Evolutionary conservation across 2,797 vertebrate species (phyloP), one percentile per base, ranked within the genome.

Genomic region (Sciaenops ocellatus): DNA sequence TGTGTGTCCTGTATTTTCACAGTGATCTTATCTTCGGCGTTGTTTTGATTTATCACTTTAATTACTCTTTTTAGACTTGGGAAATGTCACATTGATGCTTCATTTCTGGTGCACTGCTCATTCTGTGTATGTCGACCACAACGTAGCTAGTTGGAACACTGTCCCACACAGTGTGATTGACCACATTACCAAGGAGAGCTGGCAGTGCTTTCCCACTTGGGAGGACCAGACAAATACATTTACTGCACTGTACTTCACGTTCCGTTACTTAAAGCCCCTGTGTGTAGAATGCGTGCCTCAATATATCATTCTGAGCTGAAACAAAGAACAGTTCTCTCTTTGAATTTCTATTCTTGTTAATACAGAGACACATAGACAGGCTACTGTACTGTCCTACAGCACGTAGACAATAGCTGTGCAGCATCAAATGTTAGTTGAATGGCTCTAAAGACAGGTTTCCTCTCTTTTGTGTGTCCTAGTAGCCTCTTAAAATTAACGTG

Each of bases 201-300:
- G 85, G 77, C 79, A 88, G 78, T 52, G 64, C 47, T 34, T 79
- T 67, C 68, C 64, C 85, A 66, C 75, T 73, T 76, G 85, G 84
- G 87, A 85, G 62, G 64, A 76, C 16, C 73, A 80, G 73, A 88
- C 76, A 85, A 83, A 87, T 77, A 85, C 70, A 80, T 79, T 88
- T 85, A 80, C 76, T 71, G 54, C 65, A 72, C 77, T 73, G 61
- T 83, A 75, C 68, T 73, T 81, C 81, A 82, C 76, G 82, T 86
- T 65, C 44, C 65, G 38, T 57, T 67, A 38, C 76, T 51, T 74
- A 55, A 77, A 79, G 71, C 57, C 69, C 26, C 42, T 22, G 74
- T 80, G 79, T 78, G 60, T 72, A 34, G 24, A 75, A 54, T 67
- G 22, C 79, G 57, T 22, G 57, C 69, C 64, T 83, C 79, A 17